These are phyloP conservation scores for Saccopteryx bilineata DNA, from an alignment of 2,113 vertebrate species.

Conservation along the genomic window DNA sequence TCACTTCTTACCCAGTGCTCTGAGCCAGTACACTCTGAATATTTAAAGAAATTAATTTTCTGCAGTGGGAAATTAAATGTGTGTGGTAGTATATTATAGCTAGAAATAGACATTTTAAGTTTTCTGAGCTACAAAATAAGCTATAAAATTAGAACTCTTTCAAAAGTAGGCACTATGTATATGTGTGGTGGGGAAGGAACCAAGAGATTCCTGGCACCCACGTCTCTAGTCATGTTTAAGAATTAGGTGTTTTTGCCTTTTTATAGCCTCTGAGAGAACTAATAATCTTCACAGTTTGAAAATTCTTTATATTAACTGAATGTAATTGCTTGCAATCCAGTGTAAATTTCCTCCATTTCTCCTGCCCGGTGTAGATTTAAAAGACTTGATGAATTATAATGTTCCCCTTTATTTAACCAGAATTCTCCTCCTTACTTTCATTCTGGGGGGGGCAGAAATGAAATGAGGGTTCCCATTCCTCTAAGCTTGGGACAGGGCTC, in stretches of 20 bases:
- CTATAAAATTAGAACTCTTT: constrained; percentile 1
- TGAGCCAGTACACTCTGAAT: neutral
- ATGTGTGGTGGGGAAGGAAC: neutral
- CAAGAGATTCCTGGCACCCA: neutral
- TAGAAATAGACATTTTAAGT: neutral
- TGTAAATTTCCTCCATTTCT: constrained; percentile 9
- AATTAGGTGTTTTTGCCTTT: neutral
- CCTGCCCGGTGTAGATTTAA: neutral
- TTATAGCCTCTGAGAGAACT: neutral
- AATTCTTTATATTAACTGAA: neutral
- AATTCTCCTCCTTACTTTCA: neutral
- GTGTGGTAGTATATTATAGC: neutral
- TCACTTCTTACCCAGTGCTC: neutral
- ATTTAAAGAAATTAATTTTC: constrained; percentile 38
- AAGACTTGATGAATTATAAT: neutral
- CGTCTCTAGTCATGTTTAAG: neutral
- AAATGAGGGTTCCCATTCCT: neutral
- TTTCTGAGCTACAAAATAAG: neutral
- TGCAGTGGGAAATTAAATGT: constrained; percentile 32
- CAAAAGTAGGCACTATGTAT: neutral
- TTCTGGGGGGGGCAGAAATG: neutral
- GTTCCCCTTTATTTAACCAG: neutral
- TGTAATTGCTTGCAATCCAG: neutral
- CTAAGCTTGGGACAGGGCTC: neutral
- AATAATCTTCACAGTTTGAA: neutral